Conservation (phyloP, 2,113 vertebrate species). For the Polypterus senegalus region DNA sequence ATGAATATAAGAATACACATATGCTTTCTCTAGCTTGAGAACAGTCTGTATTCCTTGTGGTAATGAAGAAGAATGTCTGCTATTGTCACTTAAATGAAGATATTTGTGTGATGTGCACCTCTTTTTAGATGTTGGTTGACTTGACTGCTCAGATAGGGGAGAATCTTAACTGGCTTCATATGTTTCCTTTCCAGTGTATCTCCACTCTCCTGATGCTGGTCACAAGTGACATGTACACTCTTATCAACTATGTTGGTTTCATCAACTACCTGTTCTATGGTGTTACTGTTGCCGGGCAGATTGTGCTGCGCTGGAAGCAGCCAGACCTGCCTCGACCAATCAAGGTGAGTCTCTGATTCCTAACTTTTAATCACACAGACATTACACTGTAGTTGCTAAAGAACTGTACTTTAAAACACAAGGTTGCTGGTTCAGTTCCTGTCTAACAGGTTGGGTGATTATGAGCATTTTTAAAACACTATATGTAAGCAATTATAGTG, state of each 20-base stretch:
- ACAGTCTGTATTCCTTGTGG: too few relatives aligned
- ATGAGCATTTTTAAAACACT: too few relatives aligned
- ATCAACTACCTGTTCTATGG: constrained; percentile 93
- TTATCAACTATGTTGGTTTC: constrained; percentile 89
- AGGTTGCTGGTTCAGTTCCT: background rate
- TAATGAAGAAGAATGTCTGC: too few relatives aligned
- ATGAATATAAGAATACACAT: too few relatives aligned
- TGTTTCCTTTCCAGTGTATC: constrained; percentile 49
- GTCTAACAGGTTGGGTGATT: background rate
- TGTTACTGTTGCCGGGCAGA: constrained; percentile 78
- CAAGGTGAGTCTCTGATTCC: constrained; percentile 47
- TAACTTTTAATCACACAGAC: background rate
- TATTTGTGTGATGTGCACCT: too few relatives aligned
- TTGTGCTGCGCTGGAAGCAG: constrained; percentile 69
- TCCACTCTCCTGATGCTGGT: constrained; percentile 85
- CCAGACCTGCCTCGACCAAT: constrained; percentile 72
- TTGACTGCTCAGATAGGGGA: too few relatives aligned
- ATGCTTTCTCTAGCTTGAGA: too few relatives aligned
- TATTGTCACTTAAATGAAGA: too few relatives aligned
- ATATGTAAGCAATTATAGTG: too few relatives aligned
- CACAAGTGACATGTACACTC: constrained; percentile 88
- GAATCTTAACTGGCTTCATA: background rate
- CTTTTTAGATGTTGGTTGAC: too few relatives aligned
- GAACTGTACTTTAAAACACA: background rate
- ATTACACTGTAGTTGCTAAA: background rate